Conservation (phyloP, 2,888 invertebrate species). For the Oxytorus armatus region DNA sequence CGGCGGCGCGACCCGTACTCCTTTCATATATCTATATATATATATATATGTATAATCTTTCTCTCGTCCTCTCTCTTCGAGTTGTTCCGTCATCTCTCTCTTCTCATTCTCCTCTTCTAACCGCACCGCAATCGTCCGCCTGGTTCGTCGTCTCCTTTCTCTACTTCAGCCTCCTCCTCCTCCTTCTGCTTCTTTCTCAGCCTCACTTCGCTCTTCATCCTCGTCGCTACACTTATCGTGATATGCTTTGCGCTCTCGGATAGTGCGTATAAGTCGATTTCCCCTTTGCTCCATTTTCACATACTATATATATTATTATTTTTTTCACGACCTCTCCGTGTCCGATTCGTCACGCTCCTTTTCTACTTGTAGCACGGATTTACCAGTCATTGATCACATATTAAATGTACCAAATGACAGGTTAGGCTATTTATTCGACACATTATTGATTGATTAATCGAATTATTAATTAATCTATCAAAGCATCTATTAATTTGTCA, state of each 20-base stretch:
- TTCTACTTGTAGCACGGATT: not conserved
- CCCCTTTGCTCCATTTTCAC: not conserved
- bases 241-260: not conserved
- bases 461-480: no score
- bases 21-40: constrained; percentile 62
- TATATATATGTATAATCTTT: constrained; percentile 59
- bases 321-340: no score
- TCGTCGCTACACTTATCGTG: constrained; percentile 61
- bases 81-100: constrained; percentile 62
- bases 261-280: not conserved
- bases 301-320: not conserved
- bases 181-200: constrained; percentile 62
- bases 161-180: constrained; percentile 60
- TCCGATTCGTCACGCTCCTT: not conserved
- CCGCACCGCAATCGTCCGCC: constrained; percentile 57
- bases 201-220: constrained; percentile 58
- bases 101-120: constrained; percentile 44
- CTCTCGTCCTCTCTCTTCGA: constrained; percentile 52
- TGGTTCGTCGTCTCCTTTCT: constrained; percentile 58
- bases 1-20: constrained; percentile 75
- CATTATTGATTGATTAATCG: no score
- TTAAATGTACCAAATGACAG: not conserved
- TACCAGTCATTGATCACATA: not conserved
- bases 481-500: not conserved
- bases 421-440: no score